Evolutionary conservation across 2,888 invertebrate species (phyloP).

Genomic region (Latheticus oryzae): DNA sequence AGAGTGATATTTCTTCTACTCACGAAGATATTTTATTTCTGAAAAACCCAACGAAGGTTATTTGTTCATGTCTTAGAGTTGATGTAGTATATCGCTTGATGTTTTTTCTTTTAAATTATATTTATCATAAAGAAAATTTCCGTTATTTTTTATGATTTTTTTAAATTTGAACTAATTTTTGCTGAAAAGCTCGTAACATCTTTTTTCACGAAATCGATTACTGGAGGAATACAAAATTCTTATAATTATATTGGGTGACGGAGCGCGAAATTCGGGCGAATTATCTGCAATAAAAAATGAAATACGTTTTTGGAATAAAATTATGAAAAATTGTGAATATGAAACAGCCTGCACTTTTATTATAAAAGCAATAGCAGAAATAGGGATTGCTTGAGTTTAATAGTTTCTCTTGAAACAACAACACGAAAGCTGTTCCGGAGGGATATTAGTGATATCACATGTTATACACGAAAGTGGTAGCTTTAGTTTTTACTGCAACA

Average conservation of each 20-base stretch:
- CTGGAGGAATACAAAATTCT: constrained; percentile 14
- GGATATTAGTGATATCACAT: too few species aligned
- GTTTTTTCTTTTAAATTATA: too few species aligned
- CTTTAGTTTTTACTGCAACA: too few species aligned
- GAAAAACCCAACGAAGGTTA: constrained; percentile 19
- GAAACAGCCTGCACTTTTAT: neutral
- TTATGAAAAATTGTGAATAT: neutral
- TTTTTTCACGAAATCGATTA: constrained; percentile 31
- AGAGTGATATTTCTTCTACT: constrained; percentile 12
- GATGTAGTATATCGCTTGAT: constrained; percentile 16
- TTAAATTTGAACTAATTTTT: too few species aligned
- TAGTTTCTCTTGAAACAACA: too few species aligned
- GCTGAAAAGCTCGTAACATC: neutral
- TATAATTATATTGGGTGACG: constrained; percentile 26
- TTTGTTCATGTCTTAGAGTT: constrained; percentile 31
- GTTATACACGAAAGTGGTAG: too few species aligned
- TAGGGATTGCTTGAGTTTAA: too few species aligned
- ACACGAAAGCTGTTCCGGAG: too few species aligned
- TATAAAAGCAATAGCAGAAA: too few species aligned
- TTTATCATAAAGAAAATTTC: too few species aligned
- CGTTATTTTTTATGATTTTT: too few species aligned
- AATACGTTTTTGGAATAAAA: neutral
- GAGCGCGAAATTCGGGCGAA: constrained; percentile 24
- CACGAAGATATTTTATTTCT: constrained; percentile 23
- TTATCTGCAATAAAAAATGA: constrained; percentile 23